Base-by-base conservation (phyloP, 2,113 vertebrate species). In the Cryptomyrus ogoouensis region DNA sequence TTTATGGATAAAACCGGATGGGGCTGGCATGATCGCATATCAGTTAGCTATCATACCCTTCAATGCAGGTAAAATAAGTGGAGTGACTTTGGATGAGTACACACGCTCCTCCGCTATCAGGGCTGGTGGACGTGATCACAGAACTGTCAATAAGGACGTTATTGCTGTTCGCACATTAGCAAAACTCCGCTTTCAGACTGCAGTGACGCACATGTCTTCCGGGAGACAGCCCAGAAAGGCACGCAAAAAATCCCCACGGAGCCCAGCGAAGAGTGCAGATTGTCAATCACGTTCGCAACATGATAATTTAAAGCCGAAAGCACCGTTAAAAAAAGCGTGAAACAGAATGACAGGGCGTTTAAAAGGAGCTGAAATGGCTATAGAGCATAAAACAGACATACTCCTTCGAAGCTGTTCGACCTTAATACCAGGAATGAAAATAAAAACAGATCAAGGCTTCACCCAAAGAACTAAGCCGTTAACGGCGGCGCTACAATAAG, bases 381-480 rank as follows among this genome's bases (percentile, higher is more conserved):
- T 3, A 42, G 17, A 42, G 74, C 35, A 1, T 17, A 80, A 42
- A 13, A 39, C 15, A 42, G 13, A 42, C 35, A 39, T 13, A 70
- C 62, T 70, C 27, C 62, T 70, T 31, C 62, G 10, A 80, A 39
- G 74, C 17, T 42, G 31, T 80, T 80, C 31, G 17, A 80, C 31
- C 74, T 80, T 80, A 80, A 42, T 39, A 77, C 70, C 70, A 39
- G 10, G 31, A 39, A 17, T 7, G 35, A 80, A 80, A 80, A 80
- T 80, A 80, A 80, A 80, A 19, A 80, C 74, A 19, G 62, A 70
- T 31, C 62, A 70, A 70, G 62, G n/a, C 10, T 70, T 80, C 74
- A 80, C 35, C 74, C 74, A 80, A 80, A 80, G 74, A 80, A 42
- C 74, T 42, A 80, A 80, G 74, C 74, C 17, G 74, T 80, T 80